Evolutionary conservation across 2,797 vertebrate genomes (phyloP).

Genomic region (Parauchenoglanis punctatus): DNA sequence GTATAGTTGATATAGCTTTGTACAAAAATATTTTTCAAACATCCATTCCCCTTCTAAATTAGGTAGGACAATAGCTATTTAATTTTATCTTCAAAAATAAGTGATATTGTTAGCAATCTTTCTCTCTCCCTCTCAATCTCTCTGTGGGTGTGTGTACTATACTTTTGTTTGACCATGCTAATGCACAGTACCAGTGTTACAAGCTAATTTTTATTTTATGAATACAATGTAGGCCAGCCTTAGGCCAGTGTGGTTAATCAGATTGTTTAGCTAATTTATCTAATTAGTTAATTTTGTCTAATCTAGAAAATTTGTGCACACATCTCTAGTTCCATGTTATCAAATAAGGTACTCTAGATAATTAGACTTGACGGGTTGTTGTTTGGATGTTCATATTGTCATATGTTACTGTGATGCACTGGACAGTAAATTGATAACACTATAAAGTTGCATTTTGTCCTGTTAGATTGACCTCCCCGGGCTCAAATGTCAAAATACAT

Average conservation of each 20-base stretch:
- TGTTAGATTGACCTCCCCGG: too few species aligned
- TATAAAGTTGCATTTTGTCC: not conserved
- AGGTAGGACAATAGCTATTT: not conserved
- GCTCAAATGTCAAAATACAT: not conserved
- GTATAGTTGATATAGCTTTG: not conserved
- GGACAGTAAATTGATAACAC: not conserved
- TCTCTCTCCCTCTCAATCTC: not conserved
- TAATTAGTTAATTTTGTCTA: not conserved
- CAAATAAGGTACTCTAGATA: not conserved
- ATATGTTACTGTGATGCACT: not conserved
- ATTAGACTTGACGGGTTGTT: not conserved
- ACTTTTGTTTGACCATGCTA: not conserved
- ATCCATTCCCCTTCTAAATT: not conserved
- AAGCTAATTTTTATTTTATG: not conserved
- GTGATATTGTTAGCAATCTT: not conserved
- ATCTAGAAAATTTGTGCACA: not conserved
- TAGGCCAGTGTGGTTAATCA: not conserved
- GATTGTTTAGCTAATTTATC: not conserved
- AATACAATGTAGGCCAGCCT: not conserved
- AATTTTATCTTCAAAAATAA: not conserved
- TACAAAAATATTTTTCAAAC: not conserved
- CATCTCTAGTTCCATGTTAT: not conserved
- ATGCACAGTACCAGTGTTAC: not conserved
- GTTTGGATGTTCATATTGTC: not conserved
- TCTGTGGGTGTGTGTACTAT: not conserved